Base-by-base conservation (phyloP, 2,797 vertebrate species). In the Cryptoprocta ferox region DNA sequence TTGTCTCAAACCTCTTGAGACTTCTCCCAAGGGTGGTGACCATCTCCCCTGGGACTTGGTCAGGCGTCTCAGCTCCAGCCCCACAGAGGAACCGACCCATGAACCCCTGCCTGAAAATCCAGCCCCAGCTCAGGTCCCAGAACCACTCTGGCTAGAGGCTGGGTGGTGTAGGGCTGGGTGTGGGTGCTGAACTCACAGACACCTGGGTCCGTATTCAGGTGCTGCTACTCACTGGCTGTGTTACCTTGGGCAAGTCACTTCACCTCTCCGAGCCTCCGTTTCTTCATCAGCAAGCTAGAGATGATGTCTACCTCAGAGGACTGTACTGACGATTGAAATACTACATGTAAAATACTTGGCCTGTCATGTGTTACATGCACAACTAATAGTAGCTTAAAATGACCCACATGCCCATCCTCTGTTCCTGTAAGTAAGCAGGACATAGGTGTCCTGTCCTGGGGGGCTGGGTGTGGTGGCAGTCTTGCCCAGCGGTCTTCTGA, bases 391-490 rank as follows among this genome's bases (percentile, higher is more conserved):
- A 26, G 26, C 32, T 85, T 56, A n/a, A 78, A 50, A 84, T 14
- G 66, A 70, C 24, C 42, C 16, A 24, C 2, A 9, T 78, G 32
- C 3, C 32, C 19, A 3, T 92, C 42, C 24, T 84, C 11, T 59
- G 45, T 63, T 68, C n/a, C 73, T 39, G 12, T 13, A 84, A 39
- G 73, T 8, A 11, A 56, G 8, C 9, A 32, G 83, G 79, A 81
- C 59, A 13, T 0, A 18, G 37, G 8, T 1, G 0, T 15, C 75
- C 35, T 18, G 4, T 3, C 16, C 35, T 70, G 28, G 7, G 32
- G 3, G 56, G n/a, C 14, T 16, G 28, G 59, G 48, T 2, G 12
- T 2, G 42, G 42, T 6, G 30, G 45, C 5, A 19, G 85, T 21
- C 39, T 81, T 28, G 56, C 70, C 24, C 30, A n/a, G 5, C 1